These are phyloP conservation scores for Okapia johnstoni DNA, from an alignment of 2,113 vertebrate genomes.

Conservation along the genomic window DNA sequence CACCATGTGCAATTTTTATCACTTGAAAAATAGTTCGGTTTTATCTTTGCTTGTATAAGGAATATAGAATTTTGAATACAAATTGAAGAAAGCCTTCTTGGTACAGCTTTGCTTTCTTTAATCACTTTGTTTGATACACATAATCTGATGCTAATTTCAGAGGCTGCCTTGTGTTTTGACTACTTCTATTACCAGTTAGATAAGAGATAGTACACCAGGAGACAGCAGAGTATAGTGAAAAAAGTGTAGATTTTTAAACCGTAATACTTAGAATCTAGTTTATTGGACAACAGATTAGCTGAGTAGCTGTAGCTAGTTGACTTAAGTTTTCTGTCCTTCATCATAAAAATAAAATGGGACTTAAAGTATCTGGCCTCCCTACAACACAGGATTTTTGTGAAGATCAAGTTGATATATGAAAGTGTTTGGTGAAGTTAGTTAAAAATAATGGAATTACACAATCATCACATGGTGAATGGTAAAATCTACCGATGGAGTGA, in stretches of 20 bases:
- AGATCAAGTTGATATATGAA: constrained; percentile 16
- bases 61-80: neutral
- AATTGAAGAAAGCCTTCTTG: constrained; percentile 16
- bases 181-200: neutral
- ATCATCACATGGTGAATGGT: neutral
- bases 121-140: neutral
- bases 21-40: neutral
- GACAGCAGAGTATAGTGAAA: neutral
- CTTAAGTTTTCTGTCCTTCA: neutral
- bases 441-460: constrained; percentile 28
- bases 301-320: neutral
- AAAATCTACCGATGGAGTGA: constrained; percentile 24
- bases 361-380: neutral
- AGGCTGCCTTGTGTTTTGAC: constrained; percentile 23
- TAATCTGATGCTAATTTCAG: neutral
- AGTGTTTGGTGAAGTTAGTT: neutral
- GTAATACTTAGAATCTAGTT: neutral
- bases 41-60: neutral
- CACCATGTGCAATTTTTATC: neutral
- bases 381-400: neutral
- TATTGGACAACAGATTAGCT: neutral
- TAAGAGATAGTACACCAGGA: neutral
- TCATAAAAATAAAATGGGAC: neutral
- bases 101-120: neutral
- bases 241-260: neutral